Evolutionary conservation across 2,113 vertebrate species (phyloP).

Genomic region (Silurus glanis): DNA sequence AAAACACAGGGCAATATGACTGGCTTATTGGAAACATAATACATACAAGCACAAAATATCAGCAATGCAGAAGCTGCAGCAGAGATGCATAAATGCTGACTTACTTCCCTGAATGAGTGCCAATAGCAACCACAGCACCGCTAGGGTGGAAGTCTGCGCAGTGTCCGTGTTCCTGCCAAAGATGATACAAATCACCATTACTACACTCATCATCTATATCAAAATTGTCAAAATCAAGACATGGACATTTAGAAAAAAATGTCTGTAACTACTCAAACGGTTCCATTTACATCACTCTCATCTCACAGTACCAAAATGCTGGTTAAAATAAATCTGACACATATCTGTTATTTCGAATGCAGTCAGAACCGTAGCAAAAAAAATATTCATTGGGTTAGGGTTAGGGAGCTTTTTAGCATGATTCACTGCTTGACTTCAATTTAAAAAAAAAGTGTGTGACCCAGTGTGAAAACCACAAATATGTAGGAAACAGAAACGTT

Average conservation of each 20-base stretch:
- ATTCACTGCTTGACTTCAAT: neutral
- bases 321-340: neutral
- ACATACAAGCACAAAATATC: neutral
- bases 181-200: conserved; percentile 34
- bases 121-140: conserved; percentile 91
- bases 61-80: neutral
- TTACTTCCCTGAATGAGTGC: conserved; percentile 97
- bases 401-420: neutral
- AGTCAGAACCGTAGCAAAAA: neutral
- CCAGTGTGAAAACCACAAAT: neutral
- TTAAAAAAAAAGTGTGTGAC: neutral
- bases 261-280: neutral
- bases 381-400: neutral
- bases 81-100: conserved; percentile 44
- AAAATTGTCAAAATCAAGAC: neutral
- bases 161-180: conserved; percentile 88
- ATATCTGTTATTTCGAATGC: neutral
- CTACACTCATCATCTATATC: neutral
- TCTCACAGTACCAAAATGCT: neutral
- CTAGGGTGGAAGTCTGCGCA: conserved; percentile 98
- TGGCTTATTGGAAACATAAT: neutral
- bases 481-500: neutral
- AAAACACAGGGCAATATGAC: neutral
- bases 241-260: too few relatives aligned
- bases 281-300: neutral